These are phyloP conservation scores for Acanthosoma haemorrhoidale DNA, from an alignment of 2,888 invertebrate species.

Conservation along the genomic window DNA sequence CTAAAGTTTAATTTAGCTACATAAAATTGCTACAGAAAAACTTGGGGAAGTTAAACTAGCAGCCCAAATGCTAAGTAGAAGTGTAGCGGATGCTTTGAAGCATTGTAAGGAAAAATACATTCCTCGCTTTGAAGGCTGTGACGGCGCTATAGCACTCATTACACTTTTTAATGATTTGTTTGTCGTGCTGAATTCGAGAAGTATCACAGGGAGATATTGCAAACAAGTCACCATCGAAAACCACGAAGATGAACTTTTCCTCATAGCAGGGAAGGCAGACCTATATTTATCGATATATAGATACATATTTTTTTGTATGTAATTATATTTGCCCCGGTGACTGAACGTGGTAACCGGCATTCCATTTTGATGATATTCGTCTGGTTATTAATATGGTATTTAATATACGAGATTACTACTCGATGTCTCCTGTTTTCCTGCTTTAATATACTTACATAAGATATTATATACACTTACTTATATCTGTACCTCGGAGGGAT, in stretches of 20 bases:
- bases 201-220: background rate
- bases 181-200: background rate
- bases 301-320: too few species aligned
- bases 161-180: background rate
- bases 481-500: too few species aligned
- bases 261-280: background rate
- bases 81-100: background rate
- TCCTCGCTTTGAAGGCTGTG: background rate
- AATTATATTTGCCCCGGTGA: too few species aligned
- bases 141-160: background rate
- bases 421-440: too few species aligned
- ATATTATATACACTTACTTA: too few species aligned
- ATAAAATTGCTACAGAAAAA: too few species aligned
- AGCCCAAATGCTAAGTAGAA: background rate
- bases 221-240: slow-evolving; percentile 9
- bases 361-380: too few species aligned
- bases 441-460: too few species aligned
- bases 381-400: too few species aligned
- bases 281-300: background rate
- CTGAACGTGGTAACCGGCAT: too few species aligned
- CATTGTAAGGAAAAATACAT: background rate
- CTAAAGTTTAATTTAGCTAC: too few species aligned
- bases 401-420: too few species aligned
- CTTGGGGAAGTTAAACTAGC: background rate
- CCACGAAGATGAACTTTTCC: background rate